Evolutionary conservation across 2,113 vertebrate species (phyloP).

Genomic region (Chloroceryle aenea): DNA sequence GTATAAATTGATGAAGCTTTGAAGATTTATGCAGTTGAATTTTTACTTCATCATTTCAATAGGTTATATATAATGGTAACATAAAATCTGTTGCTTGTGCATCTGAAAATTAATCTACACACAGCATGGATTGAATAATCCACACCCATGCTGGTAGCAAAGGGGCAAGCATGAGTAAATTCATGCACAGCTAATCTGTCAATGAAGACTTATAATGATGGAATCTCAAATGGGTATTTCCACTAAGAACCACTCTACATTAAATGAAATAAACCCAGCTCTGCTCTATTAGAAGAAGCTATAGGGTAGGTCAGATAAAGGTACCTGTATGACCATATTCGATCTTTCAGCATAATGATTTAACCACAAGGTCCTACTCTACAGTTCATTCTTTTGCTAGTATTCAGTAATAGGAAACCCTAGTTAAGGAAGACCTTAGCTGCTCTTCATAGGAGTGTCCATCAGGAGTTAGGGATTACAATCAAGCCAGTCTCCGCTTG

Average conservation of each 20-base stretch:
- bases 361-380: background rate
- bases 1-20: constrained; percentile 1
- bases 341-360: background rate
- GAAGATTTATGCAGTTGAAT: background rate
- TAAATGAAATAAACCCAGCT: background rate
- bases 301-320: background rate
- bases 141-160: background rate
- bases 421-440: background rate
- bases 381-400: background rate
- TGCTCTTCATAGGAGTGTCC: background rate
- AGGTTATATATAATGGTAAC: background rate
- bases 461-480: background rate
- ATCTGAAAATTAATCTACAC: background rate
- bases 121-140: background rate
- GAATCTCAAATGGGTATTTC: background rate
- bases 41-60: background rate
- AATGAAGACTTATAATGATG: background rate
- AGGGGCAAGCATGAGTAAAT: background rate
- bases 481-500: background rate
- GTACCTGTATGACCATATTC: background rate
- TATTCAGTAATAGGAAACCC: background rate
- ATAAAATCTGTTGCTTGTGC: background rate
- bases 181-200: background rate
- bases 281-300: background rate
- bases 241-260: accelerated